Evolutionary conservation across 1,140 invertebrate species (phyloP).

Genomic region (Potamilus streckersoni): DNA sequence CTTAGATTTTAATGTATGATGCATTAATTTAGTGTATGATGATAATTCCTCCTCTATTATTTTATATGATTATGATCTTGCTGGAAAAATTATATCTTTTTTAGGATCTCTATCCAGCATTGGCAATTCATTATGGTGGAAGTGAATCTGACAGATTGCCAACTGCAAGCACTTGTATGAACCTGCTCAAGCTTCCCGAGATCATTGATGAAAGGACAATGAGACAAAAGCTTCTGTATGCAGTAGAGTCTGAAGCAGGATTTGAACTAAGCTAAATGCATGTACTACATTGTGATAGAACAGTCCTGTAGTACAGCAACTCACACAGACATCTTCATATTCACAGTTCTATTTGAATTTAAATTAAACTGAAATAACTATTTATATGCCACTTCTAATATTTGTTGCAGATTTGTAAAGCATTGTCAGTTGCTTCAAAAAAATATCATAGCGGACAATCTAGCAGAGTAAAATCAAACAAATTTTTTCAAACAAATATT

Average conservation of each 20-base stretch:
- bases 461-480: no score
- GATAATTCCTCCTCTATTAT: no score
- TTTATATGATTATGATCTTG: slow-evolving; percentile 1
- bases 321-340: no score
- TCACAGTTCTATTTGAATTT: no score
- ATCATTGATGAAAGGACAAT: slow-evolving; percentile 84
- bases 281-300: neutral
- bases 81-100: slow-evolving; percentile 34
- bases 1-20: neutral
- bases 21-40: neutral
- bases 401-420: no score
- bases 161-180: slow-evolving; percentile 97
- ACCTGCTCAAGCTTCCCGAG: slow-evolving; percentile 94
- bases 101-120: slow-evolving; percentile 91
- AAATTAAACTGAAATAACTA: no score
- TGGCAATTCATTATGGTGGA: slow-evolving; percentile 93
- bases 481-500: no score
- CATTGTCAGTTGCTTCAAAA: no score
- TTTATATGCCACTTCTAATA: no score
- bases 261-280: slow-evolving; percentile 84
- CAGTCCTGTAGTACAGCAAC: no score
- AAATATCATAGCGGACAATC: no score
- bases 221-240: slow-evolving; percentile 88
- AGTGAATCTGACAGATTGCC: slow-evolving; percentile 85
- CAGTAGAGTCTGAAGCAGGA: slow-evolving; percentile 93